Percentiles rank a stretch among this genome's conserved stretches.
Conservation (phyloP, 1,140 invertebrate genomes). For the Myzus persicae region DNA sequence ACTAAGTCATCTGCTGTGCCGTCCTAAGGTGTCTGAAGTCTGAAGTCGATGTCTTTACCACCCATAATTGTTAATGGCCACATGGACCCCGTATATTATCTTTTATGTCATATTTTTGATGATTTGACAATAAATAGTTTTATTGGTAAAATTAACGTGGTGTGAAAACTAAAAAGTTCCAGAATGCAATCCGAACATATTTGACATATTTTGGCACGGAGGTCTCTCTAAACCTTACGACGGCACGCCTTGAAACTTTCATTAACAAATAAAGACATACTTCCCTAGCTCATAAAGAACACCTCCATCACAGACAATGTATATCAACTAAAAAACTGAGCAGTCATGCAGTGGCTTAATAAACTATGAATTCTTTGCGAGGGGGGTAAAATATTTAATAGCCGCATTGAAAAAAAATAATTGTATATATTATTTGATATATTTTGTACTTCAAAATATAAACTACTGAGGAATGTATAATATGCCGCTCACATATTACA, state of each 20-base stretch:
- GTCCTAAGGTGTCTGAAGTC: background rate
- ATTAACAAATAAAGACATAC: background rate
- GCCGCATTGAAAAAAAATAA: constrained; percentile 38
- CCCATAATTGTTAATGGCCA: background rate
- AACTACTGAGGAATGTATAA: background rate
- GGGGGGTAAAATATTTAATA: constrained; percentile 44
- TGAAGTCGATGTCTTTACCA: background rate
- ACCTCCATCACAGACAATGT: constrained; percentile 8
- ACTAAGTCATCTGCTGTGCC: background rate
- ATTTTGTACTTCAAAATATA: background rate
- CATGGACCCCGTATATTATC: background rate
- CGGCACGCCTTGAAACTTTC: background rate
- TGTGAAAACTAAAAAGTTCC: background rate
- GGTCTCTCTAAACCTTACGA: background rate
- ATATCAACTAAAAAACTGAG: background rate
- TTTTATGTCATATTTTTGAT: background rate
- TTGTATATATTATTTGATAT: background rate
- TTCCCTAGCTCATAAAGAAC: background rate
- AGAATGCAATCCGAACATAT: background rate
- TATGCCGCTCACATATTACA: background rate
- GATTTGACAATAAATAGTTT: background rate
- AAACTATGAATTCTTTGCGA: constrained; percentile 38
- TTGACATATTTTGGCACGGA: background rate
- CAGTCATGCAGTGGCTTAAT: background rate
- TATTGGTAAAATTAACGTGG: background rate